Evolutionary conservation across 2,888 invertebrate species (phyloP).

Genomic region (Phoronis australis): DNA sequence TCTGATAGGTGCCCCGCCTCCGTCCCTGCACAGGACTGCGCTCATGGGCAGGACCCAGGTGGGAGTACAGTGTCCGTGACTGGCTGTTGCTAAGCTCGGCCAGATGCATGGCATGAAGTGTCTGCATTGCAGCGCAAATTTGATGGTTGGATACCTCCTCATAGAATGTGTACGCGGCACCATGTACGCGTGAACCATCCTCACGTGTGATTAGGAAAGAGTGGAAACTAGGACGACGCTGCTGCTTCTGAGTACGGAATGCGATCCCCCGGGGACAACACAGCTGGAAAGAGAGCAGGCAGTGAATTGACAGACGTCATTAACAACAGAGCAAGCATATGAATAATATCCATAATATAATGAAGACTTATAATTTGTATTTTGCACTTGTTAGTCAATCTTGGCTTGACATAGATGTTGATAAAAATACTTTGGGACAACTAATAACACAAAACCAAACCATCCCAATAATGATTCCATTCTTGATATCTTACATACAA

Average conservation of each 20-base stretch:
- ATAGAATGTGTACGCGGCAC: conserved; percentile 90
- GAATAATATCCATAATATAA: too few relatives aligned
- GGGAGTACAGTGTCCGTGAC: conserved; percentile 49
- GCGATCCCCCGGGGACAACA: conserved; percentile 90
- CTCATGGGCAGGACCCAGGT: conserved; percentile 36
- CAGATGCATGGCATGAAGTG: conserved; percentile 69
- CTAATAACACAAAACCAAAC: too few relatives aligned
- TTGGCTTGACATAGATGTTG: too few relatives aligned
- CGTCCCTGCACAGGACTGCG: conserved; percentile 14
- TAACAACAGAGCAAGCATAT: not conserved
- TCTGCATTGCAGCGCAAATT: conserved; percentile 93
- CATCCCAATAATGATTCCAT: too few relatives aligned
- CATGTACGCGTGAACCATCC: conserved; percentile 91
- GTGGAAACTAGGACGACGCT: conserved; percentile 80
- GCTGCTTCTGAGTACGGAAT: conserved; percentile 90
- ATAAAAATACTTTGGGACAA: too few relatives aligned
- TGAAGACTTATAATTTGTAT: too few relatives aligned
- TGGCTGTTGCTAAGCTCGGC: conserved; percentile 32
- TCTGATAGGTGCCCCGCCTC: not conserved
- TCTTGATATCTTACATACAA: too few relatives aligned
- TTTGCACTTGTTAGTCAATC: too few relatives aligned
- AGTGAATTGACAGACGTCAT: not conserved
- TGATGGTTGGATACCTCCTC: conserved; percentile 90
- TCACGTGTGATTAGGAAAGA: conserved; percentile 95
- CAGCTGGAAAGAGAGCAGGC: conserved; percentile 61